Evolutionary conservation across 2,113 vertebrate genomes (phyloP), one percentile per base, ranked within the genome.

Genomic region (Trematomus loennbergii): DNA sequence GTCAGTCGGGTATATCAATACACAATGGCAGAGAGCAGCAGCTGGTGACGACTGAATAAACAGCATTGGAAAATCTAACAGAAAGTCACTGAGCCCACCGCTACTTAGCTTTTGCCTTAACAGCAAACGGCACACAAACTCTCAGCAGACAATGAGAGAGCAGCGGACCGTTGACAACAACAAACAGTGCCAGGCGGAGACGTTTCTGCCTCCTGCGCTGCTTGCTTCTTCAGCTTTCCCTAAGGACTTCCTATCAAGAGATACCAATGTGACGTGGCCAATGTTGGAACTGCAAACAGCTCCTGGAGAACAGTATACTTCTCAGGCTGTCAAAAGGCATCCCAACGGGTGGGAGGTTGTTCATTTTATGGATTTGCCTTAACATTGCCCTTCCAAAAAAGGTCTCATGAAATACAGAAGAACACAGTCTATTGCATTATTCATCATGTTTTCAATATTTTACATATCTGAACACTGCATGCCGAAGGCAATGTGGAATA

Each of bases 11-110:
- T 59, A 20, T 55, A 82, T 83, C 79, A 88, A 84, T n/a, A 62
- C 75, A 89, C 82, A 89, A 80, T 50, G 75, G 61, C 58, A 49
- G 50, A 40, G 57, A 64, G 25, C 64, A 79, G 74, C 87, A 87
- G 85, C 75, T 87, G 89, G 72, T 79, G 81, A 45, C 6, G 72
- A 82, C 74, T 87, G 87, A 87, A 82, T 79, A 82, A 79, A 90
- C 79, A 84, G 58, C 66, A 69, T 1, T 63, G 58, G 70, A 43
- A 68, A 78, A 83, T 66, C 57, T 59, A 66, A 84, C 78, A 83
- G 76, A 79, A 77, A 90, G 66, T 78, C 77, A 75, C 55, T 54
- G 58, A 57, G 75, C 78, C 53, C 43, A 17, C 7, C 11, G 18
- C 59, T 12, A 55, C 68, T 83, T 75, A 33, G 78, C 66, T 83